Base-by-base conservation (phyloP, 1,140 invertebrate genomes). In the Heterodera carotae region DNA sequence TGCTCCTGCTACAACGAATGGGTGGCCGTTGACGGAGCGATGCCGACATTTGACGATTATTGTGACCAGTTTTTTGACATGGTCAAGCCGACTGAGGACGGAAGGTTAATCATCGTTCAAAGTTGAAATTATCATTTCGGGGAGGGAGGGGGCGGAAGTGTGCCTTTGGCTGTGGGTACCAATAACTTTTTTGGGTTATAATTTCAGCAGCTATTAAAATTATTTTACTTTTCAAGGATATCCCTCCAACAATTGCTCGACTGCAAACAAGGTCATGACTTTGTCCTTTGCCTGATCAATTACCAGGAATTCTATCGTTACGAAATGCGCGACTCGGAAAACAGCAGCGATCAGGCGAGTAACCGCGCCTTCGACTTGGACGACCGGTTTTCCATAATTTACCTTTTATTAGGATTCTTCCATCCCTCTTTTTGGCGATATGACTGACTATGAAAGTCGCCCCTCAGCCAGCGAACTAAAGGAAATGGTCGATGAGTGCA, bases 261-360 rank as follows among this genome's bases (percentile, higher is more conserved):
- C 22, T 77, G 76, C 69, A 77, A 71, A 60, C 76, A 77, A 64
- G 76, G 76, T n/a, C 76, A 77, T 33, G 76, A 77, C 66, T 72
- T 77, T 62, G 39, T 77, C 27, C 69, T 77, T 25, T 77, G 76
- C 15, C 34, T 77, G 27, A 59, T 59, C 27, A 77, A 60, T 29
- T 69, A 56, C 67, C 60, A 39, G 6, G 76, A 77, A 33, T 77
- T 77, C 34, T 77, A 77, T 25, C 64, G 76, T n/a, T 77, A 77
- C 70, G 76, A 77, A 39, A 77, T 64, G 53, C 39, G 69, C 39
- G 76, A 77, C 10, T 62, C 56, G 27, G 72, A 74, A 64, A 62
- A 25, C 39, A 56, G 59, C 5, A 31, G 33, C 31, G 64, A 59
- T 12, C 36, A 60, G 10, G 31, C n/a, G 25, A 25, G 8, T 12